Evolutionary conservation across 2,888 invertebrate species (phyloP), one percentile per base, ranked within the genome.

Genomic region (Limnephilus rhombicus): DNA sequence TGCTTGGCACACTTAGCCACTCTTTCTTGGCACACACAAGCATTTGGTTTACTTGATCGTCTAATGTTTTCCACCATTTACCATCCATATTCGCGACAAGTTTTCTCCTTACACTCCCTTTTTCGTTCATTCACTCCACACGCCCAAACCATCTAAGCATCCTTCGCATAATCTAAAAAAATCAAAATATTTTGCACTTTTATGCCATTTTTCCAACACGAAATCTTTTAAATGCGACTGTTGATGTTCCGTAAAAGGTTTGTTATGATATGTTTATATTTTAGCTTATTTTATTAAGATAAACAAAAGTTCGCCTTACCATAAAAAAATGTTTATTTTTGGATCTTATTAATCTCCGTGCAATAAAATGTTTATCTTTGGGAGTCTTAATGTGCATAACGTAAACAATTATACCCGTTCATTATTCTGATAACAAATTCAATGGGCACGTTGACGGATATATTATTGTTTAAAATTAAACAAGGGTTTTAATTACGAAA

Each of bases 321-420:
- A 7, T n/a, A 68, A 68, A 24, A 9, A 24, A 9, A 9, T 24
- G 68, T 68, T n/a, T 24, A 9, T 68, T 24, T 68, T 82, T 82
- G 0, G 13, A 31, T 29, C 81, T 31, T 29, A 31, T 31, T 29
- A 31, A 13, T 81, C 13, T 81, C 82, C 12, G 12, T 82, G 34
- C 34, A 34, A 82, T 82, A 12, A 29, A 24, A 9, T 85, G 37
- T 3, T 85, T 85, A 85, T 85, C 24, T 41, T 37, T 85, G 29
- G 34, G 82, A 82, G 82, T 2, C 82, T 29, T 82, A 82, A 82
- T 82, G 29, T 15, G 82, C 18, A 15, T 82, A 92, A 83, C 81
- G 80, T 86, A 91, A 91, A 92, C 89, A 91, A 89, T 24, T 24
- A n/a, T 68, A n/a, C 9, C 24, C 5, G 7, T 9, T 68, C 1